These are phyloP conservation scores for Lasioglossum villosulum DNA, from an alignment of 2,888 invertebrate species.

Conservation along the genomic window DNA sequence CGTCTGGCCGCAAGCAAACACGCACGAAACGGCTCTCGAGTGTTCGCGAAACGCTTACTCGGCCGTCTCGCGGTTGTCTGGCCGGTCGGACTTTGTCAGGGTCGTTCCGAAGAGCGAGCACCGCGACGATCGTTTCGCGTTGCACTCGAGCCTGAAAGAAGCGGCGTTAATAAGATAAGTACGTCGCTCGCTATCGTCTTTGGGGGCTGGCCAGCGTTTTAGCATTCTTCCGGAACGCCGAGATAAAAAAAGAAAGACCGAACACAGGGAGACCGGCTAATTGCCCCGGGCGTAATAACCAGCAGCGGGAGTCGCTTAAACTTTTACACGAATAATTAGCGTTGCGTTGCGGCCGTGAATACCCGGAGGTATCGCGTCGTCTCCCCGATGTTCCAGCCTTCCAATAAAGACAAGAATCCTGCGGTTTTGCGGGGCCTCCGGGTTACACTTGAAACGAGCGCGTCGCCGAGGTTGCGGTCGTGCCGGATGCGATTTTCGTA, in stretches of 20 bases:
- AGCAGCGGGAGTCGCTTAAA: neutral
- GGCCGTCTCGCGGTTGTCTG: slow-evolving; percentile 58
- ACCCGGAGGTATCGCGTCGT: neutral
- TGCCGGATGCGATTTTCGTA: neutral
- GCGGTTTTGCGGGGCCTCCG: neutral
- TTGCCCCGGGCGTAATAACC: neutral
- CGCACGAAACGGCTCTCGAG: neutral
- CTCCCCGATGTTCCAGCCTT: neutral
- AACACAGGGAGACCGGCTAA: neutral
- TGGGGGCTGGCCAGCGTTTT: neutral
- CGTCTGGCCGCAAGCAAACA: neutral
- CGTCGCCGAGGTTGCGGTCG: neutral
- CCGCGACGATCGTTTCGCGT: slow-evolving; percentile 50
- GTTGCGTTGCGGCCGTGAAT: neutral
- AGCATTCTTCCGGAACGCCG: neutral
- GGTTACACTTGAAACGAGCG: neutral
- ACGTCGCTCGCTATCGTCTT: slow-evolving; percentile 8
- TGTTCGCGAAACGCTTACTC: slow-evolving; percentile 25
- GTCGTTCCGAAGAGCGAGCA: slow-evolving; percentile 63
- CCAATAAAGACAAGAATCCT: neutral
- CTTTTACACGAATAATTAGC: slow-evolving; percentile 19
- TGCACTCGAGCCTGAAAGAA: slow-evolving; percentile 37
- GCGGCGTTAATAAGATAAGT: slow-evolving; percentile 50
- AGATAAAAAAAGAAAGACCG: slow-evolving; percentile 1
- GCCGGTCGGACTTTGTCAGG: slow-evolving; percentile 54